Base-by-base conservation (phyloP, 2,888 invertebrate species). In the Orthosia incerta region DNA sequence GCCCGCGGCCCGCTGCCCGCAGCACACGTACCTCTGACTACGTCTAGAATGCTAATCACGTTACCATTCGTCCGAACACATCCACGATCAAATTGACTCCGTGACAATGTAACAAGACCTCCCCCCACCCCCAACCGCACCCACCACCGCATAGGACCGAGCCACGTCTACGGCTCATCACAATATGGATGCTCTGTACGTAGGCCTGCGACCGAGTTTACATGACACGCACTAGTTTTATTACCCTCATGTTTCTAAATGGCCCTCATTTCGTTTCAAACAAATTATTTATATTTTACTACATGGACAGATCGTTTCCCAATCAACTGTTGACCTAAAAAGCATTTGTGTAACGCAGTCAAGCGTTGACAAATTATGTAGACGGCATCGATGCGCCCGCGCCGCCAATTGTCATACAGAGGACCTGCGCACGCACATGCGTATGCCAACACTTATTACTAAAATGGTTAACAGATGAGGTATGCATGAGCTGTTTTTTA, bases 231-330 rank as follows among this genome's bases (percentile, higher is more conserved):
- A 95, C 95, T 95, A 95, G 94, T 95, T 96, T 95, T 95, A 96
- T 96, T 95, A 95, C 96, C 96, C 96, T 95, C 95, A 96, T 96
- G 96, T 94, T 96, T 96, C 94, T 94, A 96, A 96, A 96, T 95
- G 93, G 94, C 95, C 96, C 96, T 95, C 96, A 96, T 96, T 96
- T 94, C 91, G 94, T 93, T 94, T 90, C 91, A 93, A 95, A 94
- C 94, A 95, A 95, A 96, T 96, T 96, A 96, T 96, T 96, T 96
- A 95, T 96, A 95, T 95, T 95, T 94, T 94, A 96, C 94, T 94
- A 94, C 95, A 94, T 93, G 93, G 91, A 92, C 94, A 94, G 93
- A 95, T 95, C 94, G 92, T 96, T 96, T 95, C 95, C 95, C 94
- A 96, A 96, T 95, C 94, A 94, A 92, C 92, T 92, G 92, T 92